phyloP scores from a whole-genome alignment of 2,888 invertebrate species.

The Glyphotaelius pellucidus region DNA sequence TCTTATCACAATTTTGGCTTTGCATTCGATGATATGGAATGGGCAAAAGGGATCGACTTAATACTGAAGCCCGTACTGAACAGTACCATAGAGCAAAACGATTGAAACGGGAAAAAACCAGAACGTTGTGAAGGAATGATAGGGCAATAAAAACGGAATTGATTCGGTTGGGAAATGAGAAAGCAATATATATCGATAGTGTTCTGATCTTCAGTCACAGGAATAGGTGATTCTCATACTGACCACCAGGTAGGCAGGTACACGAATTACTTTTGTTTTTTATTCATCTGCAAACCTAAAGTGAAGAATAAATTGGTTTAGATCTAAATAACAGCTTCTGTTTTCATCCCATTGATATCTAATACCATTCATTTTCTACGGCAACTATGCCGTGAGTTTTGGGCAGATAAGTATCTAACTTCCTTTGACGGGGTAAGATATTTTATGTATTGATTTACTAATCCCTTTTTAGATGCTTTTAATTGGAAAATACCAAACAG shows the following conservation, averaged over 20 bases:
- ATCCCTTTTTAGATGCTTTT: too few relatives aligned
- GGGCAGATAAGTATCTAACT: background rate
- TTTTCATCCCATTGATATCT: background rate
- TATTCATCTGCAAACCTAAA: background rate
- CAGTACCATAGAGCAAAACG: background rate
- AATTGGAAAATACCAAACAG: background rate
- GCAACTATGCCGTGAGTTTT: background rate
- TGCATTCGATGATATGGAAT: background rate
- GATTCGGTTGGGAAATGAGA: conserved; percentile 43
- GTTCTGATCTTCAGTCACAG: conserved; percentile 7
- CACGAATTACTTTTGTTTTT: conserved; percentile 12
- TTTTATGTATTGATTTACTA: background rate
- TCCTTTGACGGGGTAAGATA: background rate
- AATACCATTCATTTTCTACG: background rate
- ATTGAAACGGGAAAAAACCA: conserved; percentile 21
- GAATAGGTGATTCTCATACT: background rate
- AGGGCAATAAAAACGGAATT: conserved; percentile 52
- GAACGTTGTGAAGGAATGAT: conserved; percentile 28
- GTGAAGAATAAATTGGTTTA: conserved; percentile 10
- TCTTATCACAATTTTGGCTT: too few relatives aligned
- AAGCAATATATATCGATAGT: conserved; percentile 19
- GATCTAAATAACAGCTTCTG: background rate
- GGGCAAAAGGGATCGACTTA: background rate
- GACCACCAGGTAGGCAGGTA: background rate
- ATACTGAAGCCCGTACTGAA: conserved; percentile 5